Percentiles rank a stretch among this genome's conserved stretches.
Evolutionary conservation across 2,888 invertebrate genomes (phyloP).

Genomic region (Cerastis rubricosa): DNA sequence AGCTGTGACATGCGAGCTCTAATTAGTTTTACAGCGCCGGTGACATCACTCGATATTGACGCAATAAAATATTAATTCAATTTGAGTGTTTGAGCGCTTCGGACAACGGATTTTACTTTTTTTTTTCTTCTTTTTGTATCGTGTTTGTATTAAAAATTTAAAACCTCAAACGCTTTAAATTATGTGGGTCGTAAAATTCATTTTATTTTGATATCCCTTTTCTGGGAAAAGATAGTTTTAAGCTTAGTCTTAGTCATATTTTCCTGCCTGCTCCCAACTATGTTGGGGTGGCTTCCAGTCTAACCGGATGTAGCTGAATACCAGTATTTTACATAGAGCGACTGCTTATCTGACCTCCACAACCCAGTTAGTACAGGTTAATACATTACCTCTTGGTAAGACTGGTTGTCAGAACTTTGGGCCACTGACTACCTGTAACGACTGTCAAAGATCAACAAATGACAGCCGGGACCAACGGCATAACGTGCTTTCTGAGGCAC

Average conservation of each 20-base stretch:
- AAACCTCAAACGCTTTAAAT: slow-evolving; percentile 66
- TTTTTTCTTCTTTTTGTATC: slow-evolving; percentile 23
- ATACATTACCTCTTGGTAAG: too few relatives aligned
- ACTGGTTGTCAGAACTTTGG: too few relatives aligned
- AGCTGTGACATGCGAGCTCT: slow-evolving; percentile 76
- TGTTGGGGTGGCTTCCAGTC: too few relatives aligned
- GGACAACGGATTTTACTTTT: slow-evolving; percentile 37
- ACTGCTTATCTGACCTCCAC: too few relatives aligned
- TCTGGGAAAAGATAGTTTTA: not conserved
- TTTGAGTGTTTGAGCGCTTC: slow-evolving; percentile 69
- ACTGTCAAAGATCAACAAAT: too few relatives aligned
- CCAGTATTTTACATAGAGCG: too few relatives aligned
- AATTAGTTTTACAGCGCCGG: slow-evolving; percentile 79
- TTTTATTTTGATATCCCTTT: slow-evolving; percentile 22
- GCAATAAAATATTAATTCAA: slow-evolving; percentile 76
- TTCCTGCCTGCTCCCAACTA: too few relatives aligned
- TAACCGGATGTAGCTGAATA: too few relatives aligned
- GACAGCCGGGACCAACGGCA: too few relatives aligned
- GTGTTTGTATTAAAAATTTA: slow-evolving; percentile 39
- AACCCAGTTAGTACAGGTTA: too few relatives aligned
- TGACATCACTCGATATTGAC: slow-evolving; percentile 72
- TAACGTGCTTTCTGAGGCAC: too few relatives aligned
- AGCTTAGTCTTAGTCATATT: slow-evolving; percentile 2
- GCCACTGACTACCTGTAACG: too few relatives aligned
- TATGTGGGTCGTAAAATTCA: slow-evolving; percentile 59